Evolutionary conservation across 37 sponge, comb jelly and placozoan species (phyloP).

Genomic region (Mnemiopsis leidyi): DNA sequence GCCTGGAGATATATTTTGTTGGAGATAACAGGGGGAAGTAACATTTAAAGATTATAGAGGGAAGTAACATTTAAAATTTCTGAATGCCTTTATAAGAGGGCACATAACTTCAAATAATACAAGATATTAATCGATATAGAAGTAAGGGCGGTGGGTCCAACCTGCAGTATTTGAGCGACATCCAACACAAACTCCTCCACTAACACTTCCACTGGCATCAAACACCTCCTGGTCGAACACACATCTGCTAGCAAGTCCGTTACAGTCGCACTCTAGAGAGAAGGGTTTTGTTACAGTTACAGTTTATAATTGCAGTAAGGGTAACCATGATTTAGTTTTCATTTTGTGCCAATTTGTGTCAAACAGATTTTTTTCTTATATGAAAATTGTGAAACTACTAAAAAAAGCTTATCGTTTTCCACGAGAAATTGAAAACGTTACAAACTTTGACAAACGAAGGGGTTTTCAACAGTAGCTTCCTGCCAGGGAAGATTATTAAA

Average conservation of each 20-base stretch:
- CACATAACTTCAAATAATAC: background rate
- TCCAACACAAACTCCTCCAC: conserved; percentile 71
- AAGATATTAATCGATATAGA: background rate
- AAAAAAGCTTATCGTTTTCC: too few relatives aligned
- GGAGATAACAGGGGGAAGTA: too few relatives aligned
- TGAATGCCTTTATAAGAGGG: background rate
- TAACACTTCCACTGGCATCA: conserved; percentile 52
- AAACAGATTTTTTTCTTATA: too few relatives aligned
- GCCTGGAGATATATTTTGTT: too few relatives aligned
- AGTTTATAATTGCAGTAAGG: too few relatives aligned
- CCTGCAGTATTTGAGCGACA: conserved; percentile 69
- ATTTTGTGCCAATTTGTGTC: too few relatives aligned
- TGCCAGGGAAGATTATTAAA: conserved; percentile 59
- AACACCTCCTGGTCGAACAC: conserved; percentile 65
- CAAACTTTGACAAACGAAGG: conserved; percentile 45
- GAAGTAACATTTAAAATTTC: too few relatives aligned
- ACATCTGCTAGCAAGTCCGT: conserved; percentile 74
- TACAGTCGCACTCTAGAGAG: conserved; percentile 71
- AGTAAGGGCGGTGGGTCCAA: background rate
- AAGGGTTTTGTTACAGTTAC: too few relatives aligned
- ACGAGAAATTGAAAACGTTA: too few relatives aligned
- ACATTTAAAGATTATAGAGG: too few relatives aligned
- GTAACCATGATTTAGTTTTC: too few relatives aligned
- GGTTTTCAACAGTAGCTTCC: background rate
- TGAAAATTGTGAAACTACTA: too few relatives aligned